phyloP scores from a whole-genome alignment of 2,888 invertebrate species.

The Ichneumoninae sp. region DNA sequence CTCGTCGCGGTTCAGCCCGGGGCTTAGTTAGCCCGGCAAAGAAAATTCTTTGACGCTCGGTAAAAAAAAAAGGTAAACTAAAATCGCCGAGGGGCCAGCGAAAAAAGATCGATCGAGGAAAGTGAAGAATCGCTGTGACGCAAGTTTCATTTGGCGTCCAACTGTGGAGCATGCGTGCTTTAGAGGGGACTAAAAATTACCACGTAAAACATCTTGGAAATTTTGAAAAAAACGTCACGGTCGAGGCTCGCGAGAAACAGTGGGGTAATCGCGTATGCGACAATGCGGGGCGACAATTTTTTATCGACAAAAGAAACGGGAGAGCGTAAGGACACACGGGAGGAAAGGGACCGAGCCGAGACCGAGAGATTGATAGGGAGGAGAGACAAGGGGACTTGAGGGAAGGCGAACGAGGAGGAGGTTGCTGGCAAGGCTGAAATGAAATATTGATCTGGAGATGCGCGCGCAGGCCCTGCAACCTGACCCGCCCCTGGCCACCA shows the following conservation, averaged over 20 bases:
- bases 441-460: slow-evolving; percentile 83
- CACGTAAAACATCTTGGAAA: too few relatives aligned
- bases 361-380: slow-evolving; percentile 50
- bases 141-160: background rate
- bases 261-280: slow-evolving; percentile 36
- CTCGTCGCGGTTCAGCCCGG: background rate
- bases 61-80: background rate
- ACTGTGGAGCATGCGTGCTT: too few relatives aligned
- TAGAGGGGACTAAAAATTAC: too few relatives aligned
- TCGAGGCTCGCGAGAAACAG: background rate
- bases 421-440: slow-evolving; percentile 80
- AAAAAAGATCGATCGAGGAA: background rate
- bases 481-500: slow-evolving; percentile 77
- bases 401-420: slow-evolving; percentile 66
- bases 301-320: slow-evolving; percentile 8
- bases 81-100: background rate
- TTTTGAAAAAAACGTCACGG: too few relatives aligned
- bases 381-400: slow-evolving; percentile 56
- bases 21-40: background rate
- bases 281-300: slow-evolving; percentile 31
- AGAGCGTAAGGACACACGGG: slow-evolving; percentile 32
- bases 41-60: background rate
- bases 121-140: background rate
- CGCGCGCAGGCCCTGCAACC: slow-evolving; percentile 83
- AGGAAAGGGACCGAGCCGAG: slow-evolving; percentile 28